A percentile compares a stretch with the other conserved stretches of the same genome.
These are phyloP conservation scores for Aplodontia rufa DNA, from an alignment of 2,113 vertebrate species.

Conservation along the genomic window DNA sequence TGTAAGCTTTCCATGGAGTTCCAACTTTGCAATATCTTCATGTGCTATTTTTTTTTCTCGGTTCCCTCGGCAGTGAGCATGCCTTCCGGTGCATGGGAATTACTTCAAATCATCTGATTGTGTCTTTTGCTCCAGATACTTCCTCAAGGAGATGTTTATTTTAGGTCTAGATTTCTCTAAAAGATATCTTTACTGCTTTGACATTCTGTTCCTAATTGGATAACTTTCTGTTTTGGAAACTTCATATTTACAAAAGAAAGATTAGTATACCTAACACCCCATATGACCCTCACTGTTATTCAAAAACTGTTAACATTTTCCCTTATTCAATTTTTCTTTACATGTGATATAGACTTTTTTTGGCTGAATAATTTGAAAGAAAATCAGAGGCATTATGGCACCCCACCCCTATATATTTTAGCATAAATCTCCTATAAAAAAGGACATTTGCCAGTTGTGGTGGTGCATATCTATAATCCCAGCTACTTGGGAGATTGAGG, in stretches of 20 bases:
- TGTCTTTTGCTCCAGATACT: constrained; percentile 47
- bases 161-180: constrained; percentile 15
- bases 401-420: not conserved
- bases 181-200: constrained; percentile 25
- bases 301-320: not conserved
- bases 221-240: constrained; percentile 31
- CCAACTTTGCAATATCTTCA: not conserved
- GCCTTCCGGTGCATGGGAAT: constrained; percentile 26
- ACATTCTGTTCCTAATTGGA: not conserved
- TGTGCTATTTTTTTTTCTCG: not conserved
- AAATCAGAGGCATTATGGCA: not conserved
- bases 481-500: too few species aligned
- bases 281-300: not conserved
- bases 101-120: not conserved
- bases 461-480: too few species aligned
- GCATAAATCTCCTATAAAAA: not conserved
- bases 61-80: not conserved
- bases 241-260: not conserved
- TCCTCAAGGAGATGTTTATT: constrained; percentile 48
- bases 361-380: not conserved
- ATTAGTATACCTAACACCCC: not conserved
- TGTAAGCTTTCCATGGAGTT: not conserved
- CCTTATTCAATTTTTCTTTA: not conserved
- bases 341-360: not conserved
- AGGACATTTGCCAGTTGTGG: not conserved